Evolutionary conservation across 2,888 invertebrate species (phyloP).

Genomic region (Nephrotoma guestfalica): DNA sequence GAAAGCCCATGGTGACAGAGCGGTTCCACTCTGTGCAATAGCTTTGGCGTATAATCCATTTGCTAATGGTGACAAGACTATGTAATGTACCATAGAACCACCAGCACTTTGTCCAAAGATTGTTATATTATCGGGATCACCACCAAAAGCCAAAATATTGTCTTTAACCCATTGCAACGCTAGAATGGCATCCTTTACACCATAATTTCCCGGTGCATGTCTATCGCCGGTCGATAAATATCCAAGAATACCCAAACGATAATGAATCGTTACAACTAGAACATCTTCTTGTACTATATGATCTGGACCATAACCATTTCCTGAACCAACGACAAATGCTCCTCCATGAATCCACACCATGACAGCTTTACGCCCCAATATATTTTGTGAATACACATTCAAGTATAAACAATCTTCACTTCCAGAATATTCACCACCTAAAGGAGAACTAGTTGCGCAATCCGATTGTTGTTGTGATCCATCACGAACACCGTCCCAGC

Average conservation of each 20-base stretch:
- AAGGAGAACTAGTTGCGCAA: conserved; percentile 6
- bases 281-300: conserved; percentile 9
- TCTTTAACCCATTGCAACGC: conserved; percentile 50
- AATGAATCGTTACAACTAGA: conserved; percentile 11
- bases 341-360: conserved; percentile 13
- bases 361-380: conserved; percentile 7
- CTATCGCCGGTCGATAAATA: conserved; percentile 56
- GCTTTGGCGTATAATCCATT: conserved; percentile 43
- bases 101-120: conserved; percentile 34
- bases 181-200: conserved; percentile 52
- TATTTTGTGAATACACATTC: conserved; percentile 10
- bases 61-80: conserved; percentile 9
- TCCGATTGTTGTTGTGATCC: background rate
- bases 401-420: conserved; percentile 12
- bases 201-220: conserved; percentile 50
- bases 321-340: conserved; percentile 9
- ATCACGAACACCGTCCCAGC: conserved; percentile 11
- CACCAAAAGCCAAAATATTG: conserved; percentile 52
- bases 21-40: conserved; percentile 50
- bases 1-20: conserved; percentile 42
- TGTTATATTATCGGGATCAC: conserved; percentile 50
- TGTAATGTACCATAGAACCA: conserved; percentile 10
- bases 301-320: conserved; percentile 11
- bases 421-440: background rate
- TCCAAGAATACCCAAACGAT: conserved; percentile 33